Evolutionary conservation across 2,888 invertebrate species (phyloP).

Genomic region (Dione juno): DNA sequence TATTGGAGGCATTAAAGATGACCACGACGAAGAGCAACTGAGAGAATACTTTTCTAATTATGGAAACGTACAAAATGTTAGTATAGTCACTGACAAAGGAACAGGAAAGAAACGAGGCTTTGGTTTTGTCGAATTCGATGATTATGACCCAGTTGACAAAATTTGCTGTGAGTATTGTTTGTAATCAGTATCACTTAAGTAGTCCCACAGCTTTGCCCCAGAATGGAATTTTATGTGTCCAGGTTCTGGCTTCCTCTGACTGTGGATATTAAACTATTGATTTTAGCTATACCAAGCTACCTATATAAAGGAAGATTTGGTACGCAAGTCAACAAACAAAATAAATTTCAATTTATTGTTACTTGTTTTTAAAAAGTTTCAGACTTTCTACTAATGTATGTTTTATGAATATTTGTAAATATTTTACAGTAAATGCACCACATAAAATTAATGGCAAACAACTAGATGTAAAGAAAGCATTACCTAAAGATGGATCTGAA

Average conservation of each 20-base stretch:
- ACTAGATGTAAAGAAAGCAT: constrained; percentile 96
- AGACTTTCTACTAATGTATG: constrained; percentile 8
- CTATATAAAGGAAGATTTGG: constrained; percentile 63
- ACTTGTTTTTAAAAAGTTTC: constrained; percentile 19
- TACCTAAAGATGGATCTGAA: constrained; percentile 90
- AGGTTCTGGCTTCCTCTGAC: constrained; percentile 79
- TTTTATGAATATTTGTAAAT: constrained; percentile 17
- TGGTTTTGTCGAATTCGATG: constrained; percentile 98
- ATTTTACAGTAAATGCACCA: constrained; percentile 87
- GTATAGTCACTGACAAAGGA: constrained; percentile 95
- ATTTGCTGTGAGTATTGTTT: constrained; percentile 91
- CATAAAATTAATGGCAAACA: constrained; percentile 94
- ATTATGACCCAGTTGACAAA: constrained; percentile 98
- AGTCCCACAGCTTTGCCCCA: constrained; percentile 79
- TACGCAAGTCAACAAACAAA: constrained; percentile 78
- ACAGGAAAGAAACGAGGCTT: constrained; percentile 97
- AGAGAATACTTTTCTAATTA: constrained; percentile 92
- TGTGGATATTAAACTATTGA: constrained; percentile 78
- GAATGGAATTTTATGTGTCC: constrained; percentile 69
- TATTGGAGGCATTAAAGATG: constrained; percentile 97
- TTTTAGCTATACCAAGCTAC: constrained; percentile 78
- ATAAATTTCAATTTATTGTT: constrained; percentile 31
- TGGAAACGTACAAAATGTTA: constrained; percentile 92
- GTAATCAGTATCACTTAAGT: constrained; percentile 18
- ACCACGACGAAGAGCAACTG: constrained; percentile 95